A percentile compares a stretch with the other conserved stretches of the same genome.
These are phyloP conservation scores for Apocrypta bakeri DNA, from an alignment of 1,140 invertebrate genomes.

Conservation along the genomic window DNA sequence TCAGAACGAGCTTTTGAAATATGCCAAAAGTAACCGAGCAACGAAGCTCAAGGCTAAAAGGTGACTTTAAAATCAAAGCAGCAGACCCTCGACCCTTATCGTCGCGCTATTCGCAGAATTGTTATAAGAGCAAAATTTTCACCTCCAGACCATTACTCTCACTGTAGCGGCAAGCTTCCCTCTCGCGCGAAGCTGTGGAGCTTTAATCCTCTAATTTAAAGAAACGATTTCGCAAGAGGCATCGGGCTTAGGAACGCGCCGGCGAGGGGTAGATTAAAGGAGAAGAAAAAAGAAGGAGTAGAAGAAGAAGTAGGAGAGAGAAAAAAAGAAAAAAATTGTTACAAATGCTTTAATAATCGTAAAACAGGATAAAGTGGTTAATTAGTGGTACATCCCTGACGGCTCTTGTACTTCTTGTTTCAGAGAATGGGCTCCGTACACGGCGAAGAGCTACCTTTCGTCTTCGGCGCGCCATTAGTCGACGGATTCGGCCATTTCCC, in stretches of 20 bases:
- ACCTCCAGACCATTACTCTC: neutral
- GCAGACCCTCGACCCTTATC: neutral
- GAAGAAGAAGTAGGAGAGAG: neutral
- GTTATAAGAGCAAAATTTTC: neutral
- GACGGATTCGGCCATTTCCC: conserved; percentile 86
- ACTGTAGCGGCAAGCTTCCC: neutral
- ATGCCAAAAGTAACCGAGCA: neutral
- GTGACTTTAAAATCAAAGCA: neutral
- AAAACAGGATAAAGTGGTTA: conserved; percentile 19
- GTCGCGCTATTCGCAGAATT: neutral
- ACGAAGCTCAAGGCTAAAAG: neutral
- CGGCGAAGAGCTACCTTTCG: conserved; percentile 92
- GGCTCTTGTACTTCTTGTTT: conserved; percentile 60
- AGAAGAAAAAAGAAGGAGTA: too few species aligned
- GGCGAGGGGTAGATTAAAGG: too few species aligned
- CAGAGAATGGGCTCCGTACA: conserved; percentile 89
- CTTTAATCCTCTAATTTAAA: conserved; percentile 25
- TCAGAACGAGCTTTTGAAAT: neutral
- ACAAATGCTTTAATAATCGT: conserved; percentile 29
- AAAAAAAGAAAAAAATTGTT: conserved; percentile 10
- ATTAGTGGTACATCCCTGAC: conserved; percentile 24
- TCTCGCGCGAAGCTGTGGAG: neutral
- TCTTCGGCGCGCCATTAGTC: conserved; percentile 88
- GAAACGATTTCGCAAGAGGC: conserved; percentile 6
- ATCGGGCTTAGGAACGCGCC: neutral